phyloP scores from a whole-genome alignment of 1,140 invertebrate genomes.

The Drosophila insularis region DNA sequence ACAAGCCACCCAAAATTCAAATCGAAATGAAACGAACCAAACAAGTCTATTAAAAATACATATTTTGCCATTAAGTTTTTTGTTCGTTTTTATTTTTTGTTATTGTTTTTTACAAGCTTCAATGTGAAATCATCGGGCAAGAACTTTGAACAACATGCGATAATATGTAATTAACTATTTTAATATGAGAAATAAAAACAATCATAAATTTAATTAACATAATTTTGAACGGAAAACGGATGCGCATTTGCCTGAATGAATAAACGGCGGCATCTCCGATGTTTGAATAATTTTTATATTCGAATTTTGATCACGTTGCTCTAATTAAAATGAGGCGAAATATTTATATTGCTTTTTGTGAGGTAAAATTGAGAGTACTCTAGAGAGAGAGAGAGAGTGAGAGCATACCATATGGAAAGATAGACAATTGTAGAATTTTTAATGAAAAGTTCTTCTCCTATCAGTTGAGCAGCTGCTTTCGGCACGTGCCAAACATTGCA shows the following conservation, averaged over 20 bases:
- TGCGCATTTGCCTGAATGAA: constrained; percentile 35
- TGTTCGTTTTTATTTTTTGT: neutral
- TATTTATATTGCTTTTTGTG: neutral
- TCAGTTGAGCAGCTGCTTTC: constrained; percentile 23
- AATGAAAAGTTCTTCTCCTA: constrained; percentile 9
- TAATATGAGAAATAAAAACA: constrained; percentile 12
- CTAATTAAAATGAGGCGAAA: constrained; percentile 45
- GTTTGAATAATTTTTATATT: constrained; percentile 21
- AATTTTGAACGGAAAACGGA: constrained; percentile 51
- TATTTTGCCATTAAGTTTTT: constrained; percentile 16
- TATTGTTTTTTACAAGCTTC: neutral
- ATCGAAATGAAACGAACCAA: neutral
- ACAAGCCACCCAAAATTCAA: constrained; percentile 6
- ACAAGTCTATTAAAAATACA: constrained; percentile 15
- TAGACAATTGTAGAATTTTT: constrained; percentile 7
- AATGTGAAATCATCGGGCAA: neutral
- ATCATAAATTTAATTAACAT: constrained; percentile 63
- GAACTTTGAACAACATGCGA: constrained; percentile 15
- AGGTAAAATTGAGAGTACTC: constrained; percentile 21
- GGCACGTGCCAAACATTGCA: constrained; percentile 32
- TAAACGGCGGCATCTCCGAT: neutral
- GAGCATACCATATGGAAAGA: constrained; percentile 36
- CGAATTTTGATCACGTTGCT: constrained; percentile 49
- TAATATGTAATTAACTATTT: constrained; percentile 16
- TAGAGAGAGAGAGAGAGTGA: neutral